Evolutionary conservation across 92 coral and sea anemone genomes (phyloP).

Genomic region (Muricea muricata): DNA sequence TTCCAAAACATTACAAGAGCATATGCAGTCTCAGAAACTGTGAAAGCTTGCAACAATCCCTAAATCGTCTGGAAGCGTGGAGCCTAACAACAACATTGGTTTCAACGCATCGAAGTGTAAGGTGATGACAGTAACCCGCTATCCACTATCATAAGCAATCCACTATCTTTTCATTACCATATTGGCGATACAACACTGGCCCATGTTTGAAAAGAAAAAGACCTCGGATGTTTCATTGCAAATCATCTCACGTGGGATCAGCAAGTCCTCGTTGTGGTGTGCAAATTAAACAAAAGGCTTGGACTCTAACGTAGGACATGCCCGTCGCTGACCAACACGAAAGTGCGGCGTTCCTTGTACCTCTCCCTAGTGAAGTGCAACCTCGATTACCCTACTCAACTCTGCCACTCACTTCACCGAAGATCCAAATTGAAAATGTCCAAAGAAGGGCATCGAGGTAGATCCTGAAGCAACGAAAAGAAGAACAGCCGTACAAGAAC

Average conservation of each 20-base stretch:
- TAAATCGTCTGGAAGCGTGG: background rate
- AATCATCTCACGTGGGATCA: background rate
- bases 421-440: background rate
- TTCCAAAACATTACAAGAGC: background rate
- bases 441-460: background rate
- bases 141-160: background rate
- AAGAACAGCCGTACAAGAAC: background rate
- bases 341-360: background rate
- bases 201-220: conserved; percentile 1
- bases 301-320: background rate
- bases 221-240: background rate
- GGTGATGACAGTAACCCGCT: background rate
- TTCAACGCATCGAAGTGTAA: background rate
- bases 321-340: background rate
- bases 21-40: background rate
- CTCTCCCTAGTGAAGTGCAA: background rate
- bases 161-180: background rate
- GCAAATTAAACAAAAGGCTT: background rate
- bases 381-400: background rate
- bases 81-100: background rate
- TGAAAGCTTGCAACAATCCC: background rate
- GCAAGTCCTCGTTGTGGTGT: background rate
- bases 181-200: background rate
- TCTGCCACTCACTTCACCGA: background rate
- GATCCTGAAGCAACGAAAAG: background rate